Base-by-base conservation (phyloP, 2,888 invertebrate species). In the Cheilosia vulpina region DNA sequence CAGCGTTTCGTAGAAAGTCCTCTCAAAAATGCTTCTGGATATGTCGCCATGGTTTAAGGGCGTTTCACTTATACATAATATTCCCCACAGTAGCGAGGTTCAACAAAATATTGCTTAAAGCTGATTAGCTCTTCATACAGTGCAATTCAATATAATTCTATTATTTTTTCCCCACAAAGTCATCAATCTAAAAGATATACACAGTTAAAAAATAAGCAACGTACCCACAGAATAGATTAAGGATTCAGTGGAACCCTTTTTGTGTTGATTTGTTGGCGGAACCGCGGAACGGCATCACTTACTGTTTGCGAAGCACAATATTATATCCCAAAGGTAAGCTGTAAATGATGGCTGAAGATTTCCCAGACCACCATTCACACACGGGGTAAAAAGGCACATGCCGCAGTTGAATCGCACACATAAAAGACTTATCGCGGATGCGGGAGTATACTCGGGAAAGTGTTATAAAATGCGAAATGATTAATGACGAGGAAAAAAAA, bases 301-400 rank as follows among this genome's bases (percentile, higher is more conserved):
- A 68, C 69, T 60, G 72, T 55, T 19, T 55, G 41, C 31, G 50
- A 45, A 57, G 58, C 66, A 78, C 78, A 83, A 65, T 66, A 65
- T 84, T 65, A 66, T 66, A 58, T 84, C 79, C 75, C 79, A 53
- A 75, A 84, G 84, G 84, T 80, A 60, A 63, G 65, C 60, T 63
- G 65, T 71, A 84, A 84, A 80, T 84, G 73, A 80, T 84, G 76
- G 80, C 72, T 66, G 80, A 77, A 68, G 76, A 72, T 80, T 81
- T 85, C 71, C 76, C 63, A 53, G 43, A 62, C 58, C 27, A 31
- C 34, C 71, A 24, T 13, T 21, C 52, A 21, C 45, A 38, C 53
- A 19, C 57, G n/a, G 3, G 43, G 38, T 0, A 19, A 53, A 45
- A 60, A 62, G 57, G 47, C 53, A 52, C 47, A 62, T 19, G 19